These are phyloP conservation scores for Pipistrellus pipistrellus DNA, from an alignment of 2,797 vertebrate species.

Conservation along the genomic window DNA sequence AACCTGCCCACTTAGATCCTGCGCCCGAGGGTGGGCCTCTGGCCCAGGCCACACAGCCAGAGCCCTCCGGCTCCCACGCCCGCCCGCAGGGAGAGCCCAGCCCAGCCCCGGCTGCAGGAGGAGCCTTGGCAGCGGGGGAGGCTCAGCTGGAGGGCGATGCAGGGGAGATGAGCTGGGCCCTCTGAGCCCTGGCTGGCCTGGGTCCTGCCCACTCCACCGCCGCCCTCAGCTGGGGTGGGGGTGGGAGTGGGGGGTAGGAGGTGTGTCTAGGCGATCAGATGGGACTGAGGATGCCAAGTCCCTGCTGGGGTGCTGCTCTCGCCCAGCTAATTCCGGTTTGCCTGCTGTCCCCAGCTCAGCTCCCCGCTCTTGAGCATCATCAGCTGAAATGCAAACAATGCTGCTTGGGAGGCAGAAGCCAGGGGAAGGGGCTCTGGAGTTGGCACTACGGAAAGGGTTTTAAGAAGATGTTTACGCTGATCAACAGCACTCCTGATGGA, in stretches of 20 bases:
- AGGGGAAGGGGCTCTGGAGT: background rate
- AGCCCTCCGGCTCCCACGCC: background rate
- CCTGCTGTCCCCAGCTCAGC: conserved; percentile 14
- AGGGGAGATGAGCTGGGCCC: conserved; percentile 42
- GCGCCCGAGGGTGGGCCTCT: background rate
- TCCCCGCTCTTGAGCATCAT: background rate
- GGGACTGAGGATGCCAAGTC: background rate
- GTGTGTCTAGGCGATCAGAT: background rate
- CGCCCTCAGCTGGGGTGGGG: background rate
- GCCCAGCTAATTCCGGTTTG: conserved; percentile 69
- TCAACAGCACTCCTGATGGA: background rate
- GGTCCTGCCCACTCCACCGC: background rate
- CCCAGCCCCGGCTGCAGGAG: background rate
- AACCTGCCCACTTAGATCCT: background rate
- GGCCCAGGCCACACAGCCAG: conserved; percentile 37
- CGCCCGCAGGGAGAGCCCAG: background rate
- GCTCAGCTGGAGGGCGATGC: conserved; percentile 43
- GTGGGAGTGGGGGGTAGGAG: background rate
- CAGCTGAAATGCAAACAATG: conserved; percentile 65
- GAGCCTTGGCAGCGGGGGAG: conserved; percentile 13
- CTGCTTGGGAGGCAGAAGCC: background rate
- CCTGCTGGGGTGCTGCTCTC: conserved; percentile 64
- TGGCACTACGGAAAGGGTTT: background rate
- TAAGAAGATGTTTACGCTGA: background rate
- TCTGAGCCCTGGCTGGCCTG: background rate